Evolutionary conservation across 1,140 invertebrate species (phyloP), one percentile per base, ranked within the genome.

Genomic region (Temnothorax nylanderi): DNA sequence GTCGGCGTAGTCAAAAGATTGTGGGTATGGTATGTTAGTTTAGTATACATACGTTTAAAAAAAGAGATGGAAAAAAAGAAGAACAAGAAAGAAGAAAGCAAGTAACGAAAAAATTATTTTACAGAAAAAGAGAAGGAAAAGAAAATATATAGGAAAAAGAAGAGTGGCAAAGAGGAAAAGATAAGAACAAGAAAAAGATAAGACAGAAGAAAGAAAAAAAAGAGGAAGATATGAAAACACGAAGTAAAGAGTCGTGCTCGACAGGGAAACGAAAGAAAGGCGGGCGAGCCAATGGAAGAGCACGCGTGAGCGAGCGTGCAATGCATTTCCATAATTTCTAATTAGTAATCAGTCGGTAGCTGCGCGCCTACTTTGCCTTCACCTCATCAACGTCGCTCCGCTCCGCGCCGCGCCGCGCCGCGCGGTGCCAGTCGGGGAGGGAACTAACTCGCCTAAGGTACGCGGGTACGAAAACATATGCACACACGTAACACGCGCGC

Each of bases 281-380:
- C 26, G n/a, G 26, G 69, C 78, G 49, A 56, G 21, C 26, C 65
- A n/a, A 60, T 62, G 69, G 41, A 76, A 65, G 32, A 77, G 72
- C 10, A 64, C 32, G 47, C 82, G 74, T 44, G 56, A 51, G 32
- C 58, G 74, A 78, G 72, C 82, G 47, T 51, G 26, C 21, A 11
- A 32, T 74, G 71, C 84, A 90, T 92, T 91, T 92, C 88, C 91
- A 92, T 91, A 92, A 92, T 92, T 91, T 92, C 85, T 88, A 90
- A 92, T 92, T 92, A 90, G 91, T 92, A 92, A 91, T 86, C 90
- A 87, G 87, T 85, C 90, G 85, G 90, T 90, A 88, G 91, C 91
- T 81, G 90, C 84, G 88, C 88, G 72, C 90, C 91, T 88, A 86
- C 69, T 86, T 91, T 72, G 77, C 90, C 91, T 92, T 92, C 91